Conservation (phyloP, 2,113 vertebrate species). For the Saccopteryx leptura region DNA sequence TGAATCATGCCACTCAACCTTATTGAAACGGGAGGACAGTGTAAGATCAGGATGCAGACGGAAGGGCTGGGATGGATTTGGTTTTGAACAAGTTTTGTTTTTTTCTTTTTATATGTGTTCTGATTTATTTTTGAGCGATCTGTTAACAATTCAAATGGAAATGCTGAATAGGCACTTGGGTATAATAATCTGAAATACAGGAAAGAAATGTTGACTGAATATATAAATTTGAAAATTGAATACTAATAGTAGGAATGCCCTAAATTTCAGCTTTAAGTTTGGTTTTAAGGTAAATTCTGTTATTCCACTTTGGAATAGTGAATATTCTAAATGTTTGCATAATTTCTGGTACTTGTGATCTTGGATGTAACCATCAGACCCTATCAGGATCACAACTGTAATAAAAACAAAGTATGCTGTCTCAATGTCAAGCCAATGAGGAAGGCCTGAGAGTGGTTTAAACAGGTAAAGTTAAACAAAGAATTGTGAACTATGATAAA, state of each 20-base stretch:
- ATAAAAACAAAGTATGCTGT: not conserved
- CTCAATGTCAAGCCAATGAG: not conserved
- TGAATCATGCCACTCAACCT: not conserved
- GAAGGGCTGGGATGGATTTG: not conserved
- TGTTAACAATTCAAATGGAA: not conserved
- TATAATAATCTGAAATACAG: not conserved
- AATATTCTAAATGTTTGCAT: not conserved
- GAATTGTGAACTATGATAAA: not conserved
- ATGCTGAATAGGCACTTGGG: not conserved
- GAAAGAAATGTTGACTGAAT: not conserved
- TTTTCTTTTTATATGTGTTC: not conserved
- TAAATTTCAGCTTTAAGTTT: not conserved
- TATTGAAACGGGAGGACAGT: not conserved
- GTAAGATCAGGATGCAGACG: not conserved
- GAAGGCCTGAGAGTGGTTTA: not conserved
- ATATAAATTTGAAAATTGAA: not conserved
- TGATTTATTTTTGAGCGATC: not conserved
- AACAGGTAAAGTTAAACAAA: not conserved
- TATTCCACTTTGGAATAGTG: not conserved
- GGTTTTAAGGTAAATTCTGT: not conserved
- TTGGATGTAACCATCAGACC: not conserved
- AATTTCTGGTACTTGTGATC: not conserved
- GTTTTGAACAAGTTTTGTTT: not conserved
- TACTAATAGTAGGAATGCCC: not conserved
- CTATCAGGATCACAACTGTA: not conserved